Percentiles rank a stretch among this genome's conserved stretches.
Conservation (phyloP, 2,888 invertebrate genomes). For the Tenthredo livida region DNA sequence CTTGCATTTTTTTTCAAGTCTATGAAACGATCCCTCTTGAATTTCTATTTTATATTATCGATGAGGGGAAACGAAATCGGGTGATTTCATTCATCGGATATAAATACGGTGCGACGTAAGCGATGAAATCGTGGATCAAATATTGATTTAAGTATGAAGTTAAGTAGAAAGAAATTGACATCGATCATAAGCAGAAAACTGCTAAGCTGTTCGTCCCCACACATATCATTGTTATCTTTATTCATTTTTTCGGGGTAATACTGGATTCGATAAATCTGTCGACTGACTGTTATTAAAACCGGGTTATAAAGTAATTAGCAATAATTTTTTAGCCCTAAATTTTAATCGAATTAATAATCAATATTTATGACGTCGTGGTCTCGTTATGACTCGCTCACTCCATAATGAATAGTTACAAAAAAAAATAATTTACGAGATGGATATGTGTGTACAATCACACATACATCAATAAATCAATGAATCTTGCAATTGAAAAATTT, state of each 20-base stretch:
- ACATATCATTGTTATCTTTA: neutral
- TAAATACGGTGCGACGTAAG: neutral
- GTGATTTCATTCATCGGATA: neutral
- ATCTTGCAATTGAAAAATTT: neutral
- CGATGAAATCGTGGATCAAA: neutral
- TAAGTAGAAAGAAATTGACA: too few relatives aligned
- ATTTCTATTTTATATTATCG: neutral
- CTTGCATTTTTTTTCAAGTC: neutral
- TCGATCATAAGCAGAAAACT: too few relatives aligned
- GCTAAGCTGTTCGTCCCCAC: too few relatives aligned
- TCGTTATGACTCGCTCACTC: neutral
- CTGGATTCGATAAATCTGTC: neutral
- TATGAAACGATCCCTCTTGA: neutral
- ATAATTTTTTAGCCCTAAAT: neutral
- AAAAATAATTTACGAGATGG: too few relatives aligned
- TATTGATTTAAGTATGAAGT: neutral
- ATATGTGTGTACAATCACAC: neutral
- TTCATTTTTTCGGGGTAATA: neutral
- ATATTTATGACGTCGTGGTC: neutral
- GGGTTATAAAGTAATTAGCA: neutral
- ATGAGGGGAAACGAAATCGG: neutral
- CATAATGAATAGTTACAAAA: neutral
- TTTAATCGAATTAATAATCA: slow-evolving; percentile 16
- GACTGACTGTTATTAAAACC: neutral
- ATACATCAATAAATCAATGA: neutral